Evolutionary conservation across 2,888 invertebrate species (phyloP).

Genomic region (Epinotia bilunana): DNA sequence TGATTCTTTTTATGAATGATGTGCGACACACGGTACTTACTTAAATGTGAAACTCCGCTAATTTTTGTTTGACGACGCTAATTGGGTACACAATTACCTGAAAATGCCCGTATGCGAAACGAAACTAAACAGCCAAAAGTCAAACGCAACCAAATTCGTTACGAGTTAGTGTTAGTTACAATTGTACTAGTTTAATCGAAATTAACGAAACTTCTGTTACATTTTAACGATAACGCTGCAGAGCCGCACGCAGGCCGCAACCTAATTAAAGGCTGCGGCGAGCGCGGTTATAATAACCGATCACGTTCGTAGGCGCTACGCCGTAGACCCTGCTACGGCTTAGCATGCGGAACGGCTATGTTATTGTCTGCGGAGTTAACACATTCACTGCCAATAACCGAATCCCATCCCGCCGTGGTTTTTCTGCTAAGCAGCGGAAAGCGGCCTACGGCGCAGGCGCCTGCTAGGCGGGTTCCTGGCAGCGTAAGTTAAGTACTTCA

Average conservation of each 20-base stretch:
- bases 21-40: too few species aligned
- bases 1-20: too few species aligned
- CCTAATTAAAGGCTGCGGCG: conserved; percentile 23
- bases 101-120: neutral
- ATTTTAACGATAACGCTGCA: conserved; percentile 12
- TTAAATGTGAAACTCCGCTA: too few species aligned
- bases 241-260: conserved; percentile 4
- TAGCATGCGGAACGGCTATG: neutral
- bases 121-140: neutral
- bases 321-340: conserved; percentile 24
- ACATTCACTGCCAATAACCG: too few species aligned
- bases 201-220: neutral
- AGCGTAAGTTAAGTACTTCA: too few species aligned
- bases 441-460: too few species aligned
- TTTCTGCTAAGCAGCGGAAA: too few species aligned
- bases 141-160: neutral
- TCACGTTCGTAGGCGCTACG: conserved; percentile 18
- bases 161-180: neutral
- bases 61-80: too few species aligned
- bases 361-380: conserved; percentile 2
- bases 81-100: too few species aligned
- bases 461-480: too few species aligned
- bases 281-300: conserved; percentile 30
- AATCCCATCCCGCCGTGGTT: too few species aligned
- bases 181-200: neutral